These are phyloP conservation scores for Chrysolina oricalcia DNA, from an alignment of 2,888 invertebrate genomes.

Conservation along the genomic window DNA sequence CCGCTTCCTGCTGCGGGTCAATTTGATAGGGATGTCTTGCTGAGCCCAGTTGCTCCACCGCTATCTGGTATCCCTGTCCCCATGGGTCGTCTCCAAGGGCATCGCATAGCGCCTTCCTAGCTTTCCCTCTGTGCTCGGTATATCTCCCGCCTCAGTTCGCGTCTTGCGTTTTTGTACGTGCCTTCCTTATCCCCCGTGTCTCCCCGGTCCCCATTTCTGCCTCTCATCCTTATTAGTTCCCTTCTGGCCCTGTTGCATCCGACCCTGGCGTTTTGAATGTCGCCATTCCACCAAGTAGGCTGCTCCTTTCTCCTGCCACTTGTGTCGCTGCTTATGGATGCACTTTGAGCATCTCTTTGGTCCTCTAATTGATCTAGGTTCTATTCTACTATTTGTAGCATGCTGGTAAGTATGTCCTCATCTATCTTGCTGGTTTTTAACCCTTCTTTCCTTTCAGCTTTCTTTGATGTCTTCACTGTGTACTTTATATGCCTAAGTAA, in stretches of 20 bases:
- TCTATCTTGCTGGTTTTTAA: too few species aligned
- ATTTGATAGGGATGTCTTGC: not conserved
- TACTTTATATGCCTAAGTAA: too few species aligned
- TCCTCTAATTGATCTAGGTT: not conserved
- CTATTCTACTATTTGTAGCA: too few species aligned
- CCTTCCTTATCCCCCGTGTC: not conserved
- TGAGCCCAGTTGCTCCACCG: not conserved
- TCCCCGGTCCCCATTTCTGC: not conserved
- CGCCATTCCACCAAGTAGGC: constrained; percentile 6
- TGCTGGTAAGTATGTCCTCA: too few species aligned
- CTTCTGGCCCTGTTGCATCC: not conserved
- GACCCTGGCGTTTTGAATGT: not conserved
- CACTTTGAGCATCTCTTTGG: not conserved
- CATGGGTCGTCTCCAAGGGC: not conserved
- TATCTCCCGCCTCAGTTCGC: not conserved
- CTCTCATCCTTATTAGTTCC: not conserved
- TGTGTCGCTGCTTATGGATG: not conserved
- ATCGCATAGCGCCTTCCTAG: not conserved
- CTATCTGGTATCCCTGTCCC: too few species aligned
- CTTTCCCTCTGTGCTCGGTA: not conserved
- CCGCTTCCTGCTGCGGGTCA: not conserved
- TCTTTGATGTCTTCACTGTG: too few species aligned
- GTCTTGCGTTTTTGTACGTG: not conserved
- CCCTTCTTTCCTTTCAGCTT: too few species aligned
- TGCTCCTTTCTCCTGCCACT: not conserved